Evolutionary conservation across 2,888 invertebrate genomes (phyloP).

Genomic region (Taphrorychus bicolor): DNA sequence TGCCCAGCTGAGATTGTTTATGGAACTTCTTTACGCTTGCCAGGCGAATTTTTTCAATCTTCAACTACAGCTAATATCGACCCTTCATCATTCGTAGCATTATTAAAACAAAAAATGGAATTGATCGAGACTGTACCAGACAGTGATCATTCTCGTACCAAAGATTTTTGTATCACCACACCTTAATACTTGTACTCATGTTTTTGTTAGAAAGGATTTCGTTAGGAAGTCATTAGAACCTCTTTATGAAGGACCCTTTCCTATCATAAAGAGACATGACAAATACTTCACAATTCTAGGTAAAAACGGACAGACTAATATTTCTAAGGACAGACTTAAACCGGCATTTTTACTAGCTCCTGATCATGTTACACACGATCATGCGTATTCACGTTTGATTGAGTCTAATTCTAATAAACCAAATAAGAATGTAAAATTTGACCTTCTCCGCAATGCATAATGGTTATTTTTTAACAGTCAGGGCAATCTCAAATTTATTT

Average conservation of each 20-base stretch:
- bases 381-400: no score
- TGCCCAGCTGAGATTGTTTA: slow-evolving; percentile 12
- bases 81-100: background rate
- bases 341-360: background rate
- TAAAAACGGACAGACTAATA: background rate
- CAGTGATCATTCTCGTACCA: background rate
- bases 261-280: background rate
- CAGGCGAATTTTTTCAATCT: slow-evolving; percentile 9
- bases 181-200: background rate
- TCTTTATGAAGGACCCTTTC: slow-evolving; percentile 6
- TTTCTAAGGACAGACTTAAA: slow-evolving; percentile 7
- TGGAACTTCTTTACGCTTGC: slow-evolving; percentile 6
- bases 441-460: no score
- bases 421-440: no score
- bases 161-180: background rate
- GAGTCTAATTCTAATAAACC: no score
- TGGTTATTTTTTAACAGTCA: no score
- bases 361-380: background rate
- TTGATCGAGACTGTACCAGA: slow-evolving; percentile 1
- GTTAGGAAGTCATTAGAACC: slow-evolving; percentile 3
- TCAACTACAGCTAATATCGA: background rate
- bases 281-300: background rate
- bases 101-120: slow-evolving; percentile 11
- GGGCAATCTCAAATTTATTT: no score
- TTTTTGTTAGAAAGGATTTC: background rate